These are phyloP conservation scores for Melolontha melolontha DNA, from an alignment of 2,888 invertebrate species.

Conservation along the genomic window DNA sequence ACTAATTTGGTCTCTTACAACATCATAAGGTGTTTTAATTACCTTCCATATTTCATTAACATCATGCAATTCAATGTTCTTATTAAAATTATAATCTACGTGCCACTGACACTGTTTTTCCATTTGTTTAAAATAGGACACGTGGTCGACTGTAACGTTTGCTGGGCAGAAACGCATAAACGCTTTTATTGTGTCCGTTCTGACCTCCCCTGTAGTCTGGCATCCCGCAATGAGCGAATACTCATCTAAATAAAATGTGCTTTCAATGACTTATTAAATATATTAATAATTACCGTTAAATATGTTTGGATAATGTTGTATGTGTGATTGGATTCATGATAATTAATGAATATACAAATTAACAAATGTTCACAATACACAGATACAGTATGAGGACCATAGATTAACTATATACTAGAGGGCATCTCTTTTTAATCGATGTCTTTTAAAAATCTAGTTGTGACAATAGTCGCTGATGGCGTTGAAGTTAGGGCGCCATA, in stretches of 20 bases:
- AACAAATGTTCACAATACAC: too few species aligned
- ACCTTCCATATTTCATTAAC: slow-evolving; percentile 9
- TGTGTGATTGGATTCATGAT: background rate
- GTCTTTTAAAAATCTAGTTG: too few species aligned
- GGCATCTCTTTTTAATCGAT: too few species aligned
- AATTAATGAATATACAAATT: too few species aligned
- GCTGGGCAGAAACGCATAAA: slow-evolving; percentile 13
- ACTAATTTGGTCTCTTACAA: slow-evolving; percentile 15
- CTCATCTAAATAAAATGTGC: background rate
- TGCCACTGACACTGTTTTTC: slow-evolving; percentile 17
- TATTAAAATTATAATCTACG: slow-evolving; percentile 7
- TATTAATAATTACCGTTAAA: slow-evolving; percentile 1
- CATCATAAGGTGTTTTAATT: slow-evolving; percentile 20
- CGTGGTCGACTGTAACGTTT: slow-evolving; percentile 1
- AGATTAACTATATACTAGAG: too few species aligned
- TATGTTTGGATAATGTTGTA: slow-evolving; percentile 2
- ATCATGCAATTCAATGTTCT: slow-evolving; percentile 11
- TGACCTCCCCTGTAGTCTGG: slow-evolving; percentile 2
- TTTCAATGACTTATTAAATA: background rate
- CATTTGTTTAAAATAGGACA: slow-evolving; percentile 24
- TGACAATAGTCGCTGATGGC: too few species aligned
- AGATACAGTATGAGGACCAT: too few species aligned
- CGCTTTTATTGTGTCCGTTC: slow-evolving; percentile 11
- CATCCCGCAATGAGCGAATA: slow-evolving; percentile 8
- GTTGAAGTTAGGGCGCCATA: too few species aligned